phyloP scores from a whole-genome alignment of 1,140 invertebrate species.

The Drosophila mojavensis region DNA sequence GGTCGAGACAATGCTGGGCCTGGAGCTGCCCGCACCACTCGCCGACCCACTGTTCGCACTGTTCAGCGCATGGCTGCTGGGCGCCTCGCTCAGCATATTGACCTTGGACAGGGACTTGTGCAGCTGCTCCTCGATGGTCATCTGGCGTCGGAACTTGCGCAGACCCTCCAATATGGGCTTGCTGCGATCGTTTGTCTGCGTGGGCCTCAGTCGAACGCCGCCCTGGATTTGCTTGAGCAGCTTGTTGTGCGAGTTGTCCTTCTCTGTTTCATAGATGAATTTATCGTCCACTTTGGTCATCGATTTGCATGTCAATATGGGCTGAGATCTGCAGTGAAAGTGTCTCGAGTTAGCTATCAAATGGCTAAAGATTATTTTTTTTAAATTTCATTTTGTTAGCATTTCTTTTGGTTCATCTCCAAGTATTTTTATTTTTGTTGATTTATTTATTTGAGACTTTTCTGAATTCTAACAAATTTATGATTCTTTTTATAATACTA shows the following conservation, averaged over 20 bases:
- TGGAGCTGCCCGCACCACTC: slow-evolving; percentile 85
- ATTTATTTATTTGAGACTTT: too few relatives aligned
- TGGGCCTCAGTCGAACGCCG: slow-evolving; percentile 91
- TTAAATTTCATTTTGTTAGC: too few relatives aligned
- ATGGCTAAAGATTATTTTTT: too few relatives aligned
- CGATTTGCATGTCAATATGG: slow-evolving; percentile 86
- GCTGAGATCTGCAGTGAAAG: slow-evolving; percentile 85
- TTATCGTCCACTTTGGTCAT: slow-evolving; percentile 89
- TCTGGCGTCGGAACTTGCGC: slow-evolving; percentile 93
- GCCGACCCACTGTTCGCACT: slow-evolving; percentile 50
- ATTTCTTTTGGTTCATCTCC: too few relatives aligned
- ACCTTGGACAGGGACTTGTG: slow-evolving; percentile 91
- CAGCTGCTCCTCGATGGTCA: slow-evolving; percentile 94
- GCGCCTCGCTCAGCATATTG: slow-evolving; percentile 76
- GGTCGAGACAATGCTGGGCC: slow-evolving; percentile 68
- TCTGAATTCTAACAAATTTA: too few relatives aligned
- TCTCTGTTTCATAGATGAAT: slow-evolving; percentile 95
- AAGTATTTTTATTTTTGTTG: too few relatives aligned
- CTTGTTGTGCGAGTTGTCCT: slow-evolving; percentile 91
- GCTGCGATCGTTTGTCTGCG: slow-evolving; percentile 93
- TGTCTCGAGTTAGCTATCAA: not conserved
- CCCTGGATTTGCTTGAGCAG: slow-evolving; percentile 92
- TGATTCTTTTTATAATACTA: too few relatives aligned
- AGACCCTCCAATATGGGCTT: slow-evolving; percentile 92
- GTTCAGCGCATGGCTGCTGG: slow-evolving; percentile 84